Percentiles rank a stretch among this genome's conserved stretches.
phyloP scores from a whole-genome alignment of 2,797 vertebrate species.

The Crenuchus spilurus region DNA sequence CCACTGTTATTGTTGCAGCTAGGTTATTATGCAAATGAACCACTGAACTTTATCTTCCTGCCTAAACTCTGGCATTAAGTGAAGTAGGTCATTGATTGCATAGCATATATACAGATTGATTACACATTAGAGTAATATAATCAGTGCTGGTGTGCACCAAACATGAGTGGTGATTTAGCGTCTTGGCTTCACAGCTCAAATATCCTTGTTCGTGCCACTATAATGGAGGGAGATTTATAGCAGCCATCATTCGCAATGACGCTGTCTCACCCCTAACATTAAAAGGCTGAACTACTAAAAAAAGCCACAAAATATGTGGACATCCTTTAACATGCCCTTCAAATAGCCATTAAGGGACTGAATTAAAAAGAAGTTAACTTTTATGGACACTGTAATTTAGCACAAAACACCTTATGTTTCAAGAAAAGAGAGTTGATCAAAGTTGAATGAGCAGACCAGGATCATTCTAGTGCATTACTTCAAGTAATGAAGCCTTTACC shows the following conservation, averaged over 20 bases:
- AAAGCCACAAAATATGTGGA: constrained; percentile 47
- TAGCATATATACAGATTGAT: constrained; percentile 4
- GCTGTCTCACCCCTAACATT: constrained; percentile 42
- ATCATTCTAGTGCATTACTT: too few species aligned
- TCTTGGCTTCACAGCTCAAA: constrained; percentile 19
- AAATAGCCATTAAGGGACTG: constrained; percentile 52
- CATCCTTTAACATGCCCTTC: constrained; percentile 53
- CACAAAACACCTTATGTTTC: constrained; percentile 50
- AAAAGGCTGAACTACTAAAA: constrained; percentile 44
- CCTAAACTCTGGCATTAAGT: constrained; percentile 11
- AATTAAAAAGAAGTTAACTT: constrained; percentile 56
- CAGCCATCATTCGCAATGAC: constrained; percentile 41
- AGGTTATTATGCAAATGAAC: constrained; percentile 11
- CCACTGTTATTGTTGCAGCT: constrained; percentile 6
- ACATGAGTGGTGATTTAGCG: background rate
- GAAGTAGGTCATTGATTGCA: constrained; percentile 11
- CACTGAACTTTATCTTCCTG: background rate
- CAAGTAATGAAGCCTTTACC: too few species aligned
- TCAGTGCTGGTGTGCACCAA: background rate
- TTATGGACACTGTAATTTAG: constrained; percentile 55
- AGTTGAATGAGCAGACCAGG: constrained; percentile 12
- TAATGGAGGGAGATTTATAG: constrained; percentile 30
- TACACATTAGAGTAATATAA: constrained; percentile 19
- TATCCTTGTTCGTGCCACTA: constrained; percentile 7
- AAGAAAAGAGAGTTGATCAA: constrained; percentile 24